phyloP scores from a whole-genome alignment of 2,888 invertebrate genomes.

The Dynastes maya region DNA sequence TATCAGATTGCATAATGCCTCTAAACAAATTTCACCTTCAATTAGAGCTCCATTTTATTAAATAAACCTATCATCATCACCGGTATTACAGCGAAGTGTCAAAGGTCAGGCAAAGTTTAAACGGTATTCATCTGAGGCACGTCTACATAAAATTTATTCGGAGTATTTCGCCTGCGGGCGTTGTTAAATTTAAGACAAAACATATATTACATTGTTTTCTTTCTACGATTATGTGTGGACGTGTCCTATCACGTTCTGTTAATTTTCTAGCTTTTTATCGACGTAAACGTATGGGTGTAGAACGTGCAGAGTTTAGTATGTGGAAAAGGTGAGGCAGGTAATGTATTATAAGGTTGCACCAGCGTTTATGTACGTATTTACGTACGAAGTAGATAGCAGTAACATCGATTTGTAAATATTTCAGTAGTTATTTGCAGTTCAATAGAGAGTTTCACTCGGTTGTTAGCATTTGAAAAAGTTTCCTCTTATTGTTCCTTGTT shows the following conservation, averaged over 20 bases:
- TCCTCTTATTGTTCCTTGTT: not conserved
- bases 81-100: slow-evolving; percentile 11
- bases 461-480: not conserved
- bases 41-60: slow-evolving; percentile 19
- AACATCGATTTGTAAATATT: slow-evolving; percentile 15
- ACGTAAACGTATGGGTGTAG: slow-evolving; percentile 32
- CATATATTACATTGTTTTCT: slow-evolving; percentile 14
- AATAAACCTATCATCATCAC: slow-evolving; percentile 13
- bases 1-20: not conserved
- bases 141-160: slow-evolving; percentile 31
- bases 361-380: not conserved
- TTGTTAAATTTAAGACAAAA: slow-evolving; percentile 39
- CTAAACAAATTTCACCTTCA: slow-evolving; percentile 16
- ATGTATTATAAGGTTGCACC: slow-evolving; percentile 12
- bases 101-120: slow-evolving; percentile 10
- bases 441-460: not conserved
- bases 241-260: slow-evolving; percentile 41
- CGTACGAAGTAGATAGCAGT: not conserved
- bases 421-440: not conserved
- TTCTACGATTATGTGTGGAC: slow-evolving; percentile 32
- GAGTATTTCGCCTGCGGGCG: slow-evolving; percentile 1
- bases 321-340: slow-evolving; percentile 32
- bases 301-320: slow-evolving; percentile 24
- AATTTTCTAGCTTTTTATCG: slow-evolving; percentile 16
- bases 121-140: slow-evolving; percentile 7